phyloP scores from a whole-genome alignment of 30 jellyfish, hydroid and myxozoan genomes.

The Pelagia noctiluca region DNA sequence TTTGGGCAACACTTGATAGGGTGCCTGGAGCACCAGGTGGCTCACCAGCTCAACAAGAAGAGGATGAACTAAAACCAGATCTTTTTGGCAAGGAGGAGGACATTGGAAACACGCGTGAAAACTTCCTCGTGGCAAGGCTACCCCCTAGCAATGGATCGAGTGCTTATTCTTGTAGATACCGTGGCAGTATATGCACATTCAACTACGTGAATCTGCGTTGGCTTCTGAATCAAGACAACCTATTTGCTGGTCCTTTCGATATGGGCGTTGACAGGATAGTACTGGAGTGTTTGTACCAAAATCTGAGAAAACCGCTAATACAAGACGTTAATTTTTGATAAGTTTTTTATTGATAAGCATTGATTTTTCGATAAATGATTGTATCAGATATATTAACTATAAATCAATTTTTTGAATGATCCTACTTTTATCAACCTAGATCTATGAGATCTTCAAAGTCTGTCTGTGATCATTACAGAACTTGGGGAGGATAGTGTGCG shows the following conservation, averaged over 20 bases:
- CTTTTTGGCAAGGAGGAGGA: slow-evolving; percentile 42
- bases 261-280: slow-evolving; percentile 82
- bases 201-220: slow-evolving; percentile 86
- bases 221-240: slow-evolving; percentile 86
- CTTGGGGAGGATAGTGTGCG: too few relatives aligned
- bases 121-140: slow-evolving; percentile 59
- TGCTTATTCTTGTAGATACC: slow-evolving; percentile 79
- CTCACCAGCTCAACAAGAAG: slow-evolving; percentile 55
- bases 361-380: too few relatives aligned
- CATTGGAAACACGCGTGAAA: slow-evolving; percentile 38
- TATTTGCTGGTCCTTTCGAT: slow-evolving; percentile 94
- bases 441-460: too few relatives aligned
- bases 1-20: slow-evolving; percentile 92
- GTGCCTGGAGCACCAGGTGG: slow-evolving; percentile 94
- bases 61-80: background rate
- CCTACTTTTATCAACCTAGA: too few relatives aligned
- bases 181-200: slow-evolving; percentile 75
- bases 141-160: slow-evolving; percentile 75
- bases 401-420: too few relatives aligned
- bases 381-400: too few relatives aligned
- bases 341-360: too few relatives aligned
- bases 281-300: slow-evolving; percentile 77
- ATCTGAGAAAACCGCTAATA: slow-evolving; percentile 75
- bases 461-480: too few relatives aligned
- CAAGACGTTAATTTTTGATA: slow-evolving; percentile 37